Evolutionary conservation across 2,888 invertebrate genomes (phyloP), one percentile per base, ranked within the genome.

Genomic region (Ernsta delagoae): DNA sequence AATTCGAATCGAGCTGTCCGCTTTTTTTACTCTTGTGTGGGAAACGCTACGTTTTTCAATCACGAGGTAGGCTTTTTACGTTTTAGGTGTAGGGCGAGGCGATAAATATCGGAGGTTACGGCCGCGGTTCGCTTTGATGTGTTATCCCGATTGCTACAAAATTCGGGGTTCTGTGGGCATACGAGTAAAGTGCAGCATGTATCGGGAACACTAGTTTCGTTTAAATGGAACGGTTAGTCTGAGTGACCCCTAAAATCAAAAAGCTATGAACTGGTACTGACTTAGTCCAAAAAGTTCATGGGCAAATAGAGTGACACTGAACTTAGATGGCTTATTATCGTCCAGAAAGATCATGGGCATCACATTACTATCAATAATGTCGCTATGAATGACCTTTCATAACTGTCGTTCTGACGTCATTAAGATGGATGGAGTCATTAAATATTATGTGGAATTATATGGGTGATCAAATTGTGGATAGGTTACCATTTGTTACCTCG

Each of bases 61-160:
- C 89, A 87, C 83, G 80, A 80, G 82, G 76, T 9, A 24, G 85
- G 82, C 85, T 86, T 88, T 89, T 88, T 87, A 87, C 86, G 82
- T 83, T 78, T 34, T 5, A 31, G 82, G 83, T 82, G 83, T 79
- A 81, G 80, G 77, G 79, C 78, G 78, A 70, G 77, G 83, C 83
- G 88, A 92, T 93, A 93, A 93, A 92, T 87, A 88, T 86, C 79
- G 84, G 76, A 90, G 81, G 83, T 91, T 92, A 93, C 83, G 88
- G 86, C 80, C 80, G 88, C 92, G 92, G 92, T 72, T 79, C 76
- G 83, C 90, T 91, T 91, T 91, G 89, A 90, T 74, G 73, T 75
- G 70, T 83, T 83, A 84, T 82, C 84, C 85, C 83, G 84, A 84
- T 84, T 80, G 84, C 80, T 83, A 79, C 79, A 81, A 73, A 72